phyloP scores from a whole-genome alignment of 2,797 vertebrate species.

The Mareca strepera region DNA sequence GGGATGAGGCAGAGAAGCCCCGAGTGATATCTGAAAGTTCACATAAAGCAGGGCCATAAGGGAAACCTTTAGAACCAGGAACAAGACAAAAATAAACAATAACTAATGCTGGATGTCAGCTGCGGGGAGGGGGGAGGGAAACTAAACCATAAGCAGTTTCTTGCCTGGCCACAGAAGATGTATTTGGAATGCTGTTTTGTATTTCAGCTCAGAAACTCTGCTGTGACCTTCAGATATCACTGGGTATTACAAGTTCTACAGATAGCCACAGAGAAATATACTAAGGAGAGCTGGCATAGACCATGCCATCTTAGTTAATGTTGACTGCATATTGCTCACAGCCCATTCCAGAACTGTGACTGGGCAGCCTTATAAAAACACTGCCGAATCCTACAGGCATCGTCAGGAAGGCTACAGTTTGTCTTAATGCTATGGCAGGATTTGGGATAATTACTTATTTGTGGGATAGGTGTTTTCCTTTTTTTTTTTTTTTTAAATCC shows the following conservation, averaged over 20 bases:
- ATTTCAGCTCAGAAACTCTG: constrained; percentile 64
- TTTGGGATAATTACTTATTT: constrained; percentile 46
- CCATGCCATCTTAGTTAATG: constrained; percentile 32
- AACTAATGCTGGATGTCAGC: constrained; percentile 68
- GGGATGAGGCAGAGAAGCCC: constrained; percentile 69
- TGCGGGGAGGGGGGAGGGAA: constrained; percentile 37
- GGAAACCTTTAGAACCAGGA: constrained; percentile 70
- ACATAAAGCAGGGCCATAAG: constrained; percentile 50
- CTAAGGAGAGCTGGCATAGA: constrained; percentile 37
- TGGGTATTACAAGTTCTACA: constrained; percentile 53
- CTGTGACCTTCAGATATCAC: constrained; percentile 69
- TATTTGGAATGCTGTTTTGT: constrained; percentile 68
- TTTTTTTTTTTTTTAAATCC: neutral
- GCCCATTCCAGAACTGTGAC: neutral
- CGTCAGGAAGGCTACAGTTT: constrained; percentile 16
- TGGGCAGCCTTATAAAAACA: constrained; percentile 25
- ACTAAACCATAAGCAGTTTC: constrained; percentile 70
- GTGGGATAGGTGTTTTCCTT: neutral
- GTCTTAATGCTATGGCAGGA: constrained; percentile 21
- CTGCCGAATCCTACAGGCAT: constrained; percentile 2
- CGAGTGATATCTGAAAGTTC: constrained; percentile 81
- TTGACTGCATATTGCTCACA: constrained; percentile 13
- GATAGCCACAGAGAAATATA: constrained; percentile 57
- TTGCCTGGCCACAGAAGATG: constrained; percentile 61
- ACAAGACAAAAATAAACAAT: constrained; percentile 72